A percentile compares a stretch with the other conserved stretches of the same genome.
Conservation (phyloP, 2,797 vertebrate genomes). For the Melanotaenia boesemani region DNA sequence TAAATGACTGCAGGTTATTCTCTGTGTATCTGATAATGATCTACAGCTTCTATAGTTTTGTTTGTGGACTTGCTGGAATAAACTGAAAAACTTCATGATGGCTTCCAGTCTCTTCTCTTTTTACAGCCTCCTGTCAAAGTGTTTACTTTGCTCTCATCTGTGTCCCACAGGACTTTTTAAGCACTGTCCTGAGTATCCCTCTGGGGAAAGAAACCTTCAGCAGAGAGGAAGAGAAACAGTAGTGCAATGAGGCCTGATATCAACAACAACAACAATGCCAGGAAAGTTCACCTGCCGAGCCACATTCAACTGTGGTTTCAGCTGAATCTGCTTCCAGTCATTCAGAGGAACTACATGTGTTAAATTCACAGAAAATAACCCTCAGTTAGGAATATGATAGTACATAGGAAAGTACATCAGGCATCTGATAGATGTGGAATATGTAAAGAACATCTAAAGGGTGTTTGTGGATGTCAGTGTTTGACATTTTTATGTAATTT, state of each 20-base stretch:
- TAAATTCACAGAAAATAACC: slow-evolving; percentile 46
- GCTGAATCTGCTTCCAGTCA: slow-evolving; percentile 51
- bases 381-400: slow-evolving; percentile 33
- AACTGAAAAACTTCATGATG: slow-evolving; percentile 40
- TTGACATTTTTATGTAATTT: not conserved
- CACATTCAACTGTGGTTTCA: slow-evolving; percentile 24
- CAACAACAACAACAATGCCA: slow-evolving; percentile 53
- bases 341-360: slow-evolving; percentile 51
- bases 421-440: not conserved
- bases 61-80: slow-evolving; percentile 28
- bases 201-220: slow-evolving; percentile 29
- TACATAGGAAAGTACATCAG: slow-evolving; percentile 14
- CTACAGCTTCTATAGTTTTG: not conserved
- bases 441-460: not conserved
- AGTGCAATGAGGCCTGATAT: slow-evolving; percentile 44
- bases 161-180: slow-evolving; percentile 47
- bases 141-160: slow-evolving; percentile 61
- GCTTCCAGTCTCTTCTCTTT: slow-evolving; percentile 49
- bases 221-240: slow-evolving; percentile 52
- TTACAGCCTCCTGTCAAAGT: slow-evolving; percentile 28
- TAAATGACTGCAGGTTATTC: not conserved
- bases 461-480: slow-evolving; percentile 13
- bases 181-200: slow-evolving; percentile 36
- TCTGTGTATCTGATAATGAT: not conserved
- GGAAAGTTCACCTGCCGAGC: slow-evolving; percentile 51